Conservation (phyloP, 2,888 invertebrate species). For the Andrena trimmerana region DNA sequence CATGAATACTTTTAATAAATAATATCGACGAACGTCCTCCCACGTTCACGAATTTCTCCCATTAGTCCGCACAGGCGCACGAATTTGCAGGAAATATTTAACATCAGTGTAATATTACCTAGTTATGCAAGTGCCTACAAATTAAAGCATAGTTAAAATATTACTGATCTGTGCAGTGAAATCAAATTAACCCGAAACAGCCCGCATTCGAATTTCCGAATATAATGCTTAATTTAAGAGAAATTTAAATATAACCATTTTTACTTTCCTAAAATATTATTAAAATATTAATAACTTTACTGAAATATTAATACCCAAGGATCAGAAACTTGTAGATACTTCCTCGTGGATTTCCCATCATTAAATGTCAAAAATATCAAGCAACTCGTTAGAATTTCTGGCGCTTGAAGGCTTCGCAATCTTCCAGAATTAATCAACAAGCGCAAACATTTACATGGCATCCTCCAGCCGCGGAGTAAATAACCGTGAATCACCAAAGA, state of each 20-base stretch:
- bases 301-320: too few relatives aligned
- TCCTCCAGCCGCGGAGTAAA: background rate
- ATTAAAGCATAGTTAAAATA: too few relatives aligned
- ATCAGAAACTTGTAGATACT: too few relatives aligned
- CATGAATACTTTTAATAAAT: background rate
- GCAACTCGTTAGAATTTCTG: background rate
- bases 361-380: background rate
- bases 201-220: too few relatives aligned
- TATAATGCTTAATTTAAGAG: too few relatives aligned
- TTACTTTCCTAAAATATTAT: too few relatives aligned
- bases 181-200: too few relatives aligned
- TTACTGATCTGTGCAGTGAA: too few relatives aligned
- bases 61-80: background rate
- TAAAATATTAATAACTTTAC: too few relatives aligned
- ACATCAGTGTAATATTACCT: background rate
- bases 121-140: too few relatives aligned
- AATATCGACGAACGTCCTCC: background rate
- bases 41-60: background rate
- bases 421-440: background rate
- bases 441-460: background rate
- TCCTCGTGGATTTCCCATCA: background rate
- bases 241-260: too few relatives aligned
- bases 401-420: background rate
- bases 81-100: background rate
- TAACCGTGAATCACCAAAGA: constrained; percentile 2